phyloP scores from a whole-genome alignment of 2,113 vertebrate genomes.

The Colius striatus region DNA sequence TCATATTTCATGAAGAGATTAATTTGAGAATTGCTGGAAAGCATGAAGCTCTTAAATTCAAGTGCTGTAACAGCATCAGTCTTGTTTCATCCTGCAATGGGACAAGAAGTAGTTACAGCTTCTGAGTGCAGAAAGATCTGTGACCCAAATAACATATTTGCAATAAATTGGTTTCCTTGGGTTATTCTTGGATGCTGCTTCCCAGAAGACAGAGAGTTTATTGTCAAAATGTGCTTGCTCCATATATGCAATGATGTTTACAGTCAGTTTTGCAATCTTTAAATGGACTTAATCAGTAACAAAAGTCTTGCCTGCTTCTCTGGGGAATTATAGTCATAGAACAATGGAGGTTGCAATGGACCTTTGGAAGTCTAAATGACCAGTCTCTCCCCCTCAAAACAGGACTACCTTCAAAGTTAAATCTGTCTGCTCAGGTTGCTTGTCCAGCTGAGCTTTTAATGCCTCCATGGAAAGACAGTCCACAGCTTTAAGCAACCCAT shows the following conservation, averaged over 20 bases:
- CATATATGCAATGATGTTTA: background rate
- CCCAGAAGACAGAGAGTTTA: background rate
- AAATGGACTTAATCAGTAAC: background rate
- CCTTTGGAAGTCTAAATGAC: constrained; percentile 2
- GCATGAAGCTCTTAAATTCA: constrained; percentile 29
- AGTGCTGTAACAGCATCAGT: background rate
- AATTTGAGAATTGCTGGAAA: constrained; percentile 26
- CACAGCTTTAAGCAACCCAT: background rate
- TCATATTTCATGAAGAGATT: background rate
- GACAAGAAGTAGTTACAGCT: background rate
- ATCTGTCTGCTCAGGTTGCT: background rate
- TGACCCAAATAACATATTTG: constrained; percentile 1
- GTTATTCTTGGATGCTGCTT: constrained; percentile 38
- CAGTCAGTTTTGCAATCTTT: constrained; percentile 2
- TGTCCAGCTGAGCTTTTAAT: constrained; percentile 6
- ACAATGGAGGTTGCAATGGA: background rate
- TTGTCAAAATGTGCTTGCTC: background rate
- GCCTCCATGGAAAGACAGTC: background rate
- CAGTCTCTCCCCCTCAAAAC: background rate
- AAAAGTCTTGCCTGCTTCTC: background rate
- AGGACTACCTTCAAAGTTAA: background rate
- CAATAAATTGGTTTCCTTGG: background rate
- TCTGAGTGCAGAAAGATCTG: background rate
- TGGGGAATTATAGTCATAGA: background rate
- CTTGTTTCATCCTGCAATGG: background rate